Evolutionary conservation across 2,797 vertebrate genomes (phyloP), one percentile per base, ranked within the genome.

Genomic region (Thalassophryne amazonica): DNA sequence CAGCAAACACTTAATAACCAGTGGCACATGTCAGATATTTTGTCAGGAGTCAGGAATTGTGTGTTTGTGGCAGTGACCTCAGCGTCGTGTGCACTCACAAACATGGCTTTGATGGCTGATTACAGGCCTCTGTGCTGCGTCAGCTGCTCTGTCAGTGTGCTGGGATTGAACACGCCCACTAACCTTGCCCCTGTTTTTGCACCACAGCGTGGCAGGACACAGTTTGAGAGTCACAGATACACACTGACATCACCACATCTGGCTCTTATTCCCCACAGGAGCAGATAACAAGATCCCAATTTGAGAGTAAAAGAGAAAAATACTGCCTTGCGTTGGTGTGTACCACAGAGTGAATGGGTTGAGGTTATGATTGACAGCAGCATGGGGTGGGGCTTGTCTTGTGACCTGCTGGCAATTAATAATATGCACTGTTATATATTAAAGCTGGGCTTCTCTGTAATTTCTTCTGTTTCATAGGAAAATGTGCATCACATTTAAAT

Each of bases 231-330:
- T 59, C 69, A 48, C 30, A 61, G 60, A 72, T 61, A 51, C 17
- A 25, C 28, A 31, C 57, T 88, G 86, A 87, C 82, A 84, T 89
- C 82, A 87, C 55, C 80, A 70, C 86, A 88, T 87, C 84, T 88
- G 87, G 78, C 54, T 78, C 49, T 52, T 37, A 73, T 89, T 85
- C 77, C 36, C 47, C 57, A 45, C 12, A 1, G 60, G 48, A 63
- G 54, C 17, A 73, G 49, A 79, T 69, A 54, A 61, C 57, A 61
- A 18, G 40, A 42, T 39, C 24, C 32, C 54, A 39, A 57, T 34
- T 10, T 51, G 24, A 63, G 49, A 50, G 40, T n/a, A 12, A 35
- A 52, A 57, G 12, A 58, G 9, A 20, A 27, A n/a, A 64, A 51
- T 31, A 28, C 24, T 13, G 35, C 21, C 43, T 23, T 21, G 12